phyloP scores from a whole-genome alignment of 2,797 vertebrate species.

The Merluccius polli region DNA sequence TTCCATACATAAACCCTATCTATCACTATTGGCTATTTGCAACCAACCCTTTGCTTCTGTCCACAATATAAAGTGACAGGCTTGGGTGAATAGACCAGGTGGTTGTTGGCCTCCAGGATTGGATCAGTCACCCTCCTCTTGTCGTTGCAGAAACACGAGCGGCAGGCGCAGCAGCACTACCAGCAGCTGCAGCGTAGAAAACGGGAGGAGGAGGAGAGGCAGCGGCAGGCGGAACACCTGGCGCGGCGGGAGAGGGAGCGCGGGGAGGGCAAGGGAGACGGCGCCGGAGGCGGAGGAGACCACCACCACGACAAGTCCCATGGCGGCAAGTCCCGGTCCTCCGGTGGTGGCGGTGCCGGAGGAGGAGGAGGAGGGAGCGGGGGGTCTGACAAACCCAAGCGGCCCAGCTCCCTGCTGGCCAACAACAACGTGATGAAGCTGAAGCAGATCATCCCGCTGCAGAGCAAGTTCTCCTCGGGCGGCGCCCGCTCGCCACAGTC shows the following conservation, averaged over 20 bases:
- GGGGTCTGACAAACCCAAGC: slow-evolving; percentile 84
- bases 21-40: background rate
- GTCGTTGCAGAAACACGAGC: slow-evolving; percentile 87
- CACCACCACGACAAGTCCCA: slow-evolving; percentile 83
- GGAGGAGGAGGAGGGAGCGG: slow-evolving; percentile 59
- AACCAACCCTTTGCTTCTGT: background rate
- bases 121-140: slow-evolving; percentile 21
- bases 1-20: background rate
- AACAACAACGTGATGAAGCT: slow-evolving; percentile 97
- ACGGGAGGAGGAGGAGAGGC: slow-evolving; percentile 93
- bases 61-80: background rate
- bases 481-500: slow-evolving; percentile 84
- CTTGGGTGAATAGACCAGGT: background rate
- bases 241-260: slow-evolving; percentile 85
- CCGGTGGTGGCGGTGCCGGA: slow-evolving; percentile 38
- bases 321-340: slow-evolving; percentile 70
- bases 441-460: slow-evolving; percentile 96
- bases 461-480: slow-evolving; percentile 88
- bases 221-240: slow-evolving; percentile 89
- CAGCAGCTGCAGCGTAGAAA: slow-evolving; percentile 93
- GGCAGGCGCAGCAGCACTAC: slow-evolving; percentile 93
- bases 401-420: slow-evolving; percentile 92
- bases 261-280: slow-evolving; percentile 80
- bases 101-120: background rate
- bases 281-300: slow-evolving; percentile 72